These are phyloP conservation scores for Synodontis membranacea DNA, from an alignment of 2,113 vertebrate genomes.

Conservation along the genomic window DNA sequence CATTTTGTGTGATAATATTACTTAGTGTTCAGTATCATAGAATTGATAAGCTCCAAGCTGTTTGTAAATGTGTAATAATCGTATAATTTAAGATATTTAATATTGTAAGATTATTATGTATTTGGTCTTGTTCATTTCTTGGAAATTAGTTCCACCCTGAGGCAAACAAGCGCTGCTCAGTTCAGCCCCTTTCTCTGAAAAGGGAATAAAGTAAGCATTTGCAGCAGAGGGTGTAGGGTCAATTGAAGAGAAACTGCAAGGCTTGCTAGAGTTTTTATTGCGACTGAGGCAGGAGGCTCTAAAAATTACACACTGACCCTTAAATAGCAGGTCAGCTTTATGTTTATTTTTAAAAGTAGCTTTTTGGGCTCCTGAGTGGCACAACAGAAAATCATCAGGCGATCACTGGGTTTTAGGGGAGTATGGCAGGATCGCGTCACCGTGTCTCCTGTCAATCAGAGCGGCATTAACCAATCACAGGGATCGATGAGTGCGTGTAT, in stretches of 20 bases:
- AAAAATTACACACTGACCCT: neutral
- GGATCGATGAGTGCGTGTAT: neutral
- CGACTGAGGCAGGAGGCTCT: neutral
- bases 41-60: neutral
- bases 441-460: neutral
- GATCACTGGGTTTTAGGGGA: neutral
- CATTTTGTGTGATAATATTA: neutral
- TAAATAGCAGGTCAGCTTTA: neutral
- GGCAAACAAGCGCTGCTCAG: neutral
- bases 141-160: neutral
- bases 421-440: neutral
- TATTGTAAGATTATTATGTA: neutral
- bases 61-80: neutral
- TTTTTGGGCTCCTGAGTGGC: neutral
- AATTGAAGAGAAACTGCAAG: neutral
- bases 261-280: neutral
- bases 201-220: constrained; percentile 7
- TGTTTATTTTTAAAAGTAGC: neutral
- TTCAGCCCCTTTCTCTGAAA: neutral
- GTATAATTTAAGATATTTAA: neutral
- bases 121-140: neutral
- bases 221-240: neutral
- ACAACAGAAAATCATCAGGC: neutral
- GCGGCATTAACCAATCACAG: neutral
- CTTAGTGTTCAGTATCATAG: neutral